Evolutionary conservation across 2,888 invertebrate species (phyloP).

Genomic region (Sphaerophoria rueppellii): DNA sequence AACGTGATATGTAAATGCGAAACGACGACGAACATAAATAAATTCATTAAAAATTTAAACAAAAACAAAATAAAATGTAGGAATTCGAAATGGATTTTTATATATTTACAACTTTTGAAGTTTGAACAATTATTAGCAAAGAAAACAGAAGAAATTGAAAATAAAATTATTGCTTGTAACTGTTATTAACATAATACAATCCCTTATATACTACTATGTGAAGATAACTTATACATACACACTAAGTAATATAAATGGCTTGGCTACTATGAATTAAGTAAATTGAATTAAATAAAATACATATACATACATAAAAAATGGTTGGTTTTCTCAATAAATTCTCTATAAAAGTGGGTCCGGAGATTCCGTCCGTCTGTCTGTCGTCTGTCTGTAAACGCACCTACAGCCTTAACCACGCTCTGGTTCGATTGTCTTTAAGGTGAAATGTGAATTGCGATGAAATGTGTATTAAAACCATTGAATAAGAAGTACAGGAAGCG

Average conservation of each 20-base stretch:
- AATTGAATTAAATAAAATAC: constrained; percentile 68
- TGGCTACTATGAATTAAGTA: constrained; percentile 71
- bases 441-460: too few relatives aligned
- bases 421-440: too few relatives aligned
- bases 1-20: constrained; percentile 72
- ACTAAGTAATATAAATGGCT: constrained; percentile 65
- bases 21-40: constrained; percentile 69
- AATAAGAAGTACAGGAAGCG: too few relatives aligned
- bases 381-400: too few relatives aligned
- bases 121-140: constrained; percentile 47
- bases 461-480: too few relatives aligned
- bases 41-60: background rate
- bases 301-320: constrained; percentile 1
- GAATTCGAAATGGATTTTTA: constrained; percentile 57
- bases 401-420: too few relatives aligned
- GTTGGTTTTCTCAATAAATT: too few relatives aligned
- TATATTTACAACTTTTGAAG: constrained; percentile 68
- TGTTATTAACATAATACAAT: constrained; percentile 63
- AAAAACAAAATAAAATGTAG: constrained; percentile 15
- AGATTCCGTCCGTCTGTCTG: too few relatives aligned
- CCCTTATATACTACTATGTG: constrained; percentile 52
- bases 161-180: constrained; percentile 37
- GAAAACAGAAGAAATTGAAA: background rate
- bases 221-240: constrained; percentile 69
- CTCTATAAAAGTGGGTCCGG: too few relatives aligned